These are phyloP conservation scores for Sander lucioperca DNA, from an alignment of 2,113 vertebrate genomes.

Conservation along the genomic window DNA sequence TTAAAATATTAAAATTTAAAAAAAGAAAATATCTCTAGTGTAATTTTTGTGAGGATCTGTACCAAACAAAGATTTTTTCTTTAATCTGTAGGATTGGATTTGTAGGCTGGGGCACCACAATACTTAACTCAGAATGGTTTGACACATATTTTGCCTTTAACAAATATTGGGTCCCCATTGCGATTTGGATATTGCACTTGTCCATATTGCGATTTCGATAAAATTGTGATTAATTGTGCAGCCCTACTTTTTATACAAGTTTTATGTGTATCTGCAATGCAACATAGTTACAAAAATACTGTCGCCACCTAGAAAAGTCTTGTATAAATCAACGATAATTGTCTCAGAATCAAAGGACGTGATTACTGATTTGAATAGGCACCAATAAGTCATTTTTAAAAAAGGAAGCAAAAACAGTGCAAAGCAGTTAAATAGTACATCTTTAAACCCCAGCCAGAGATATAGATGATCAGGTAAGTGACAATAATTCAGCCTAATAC, in stretches of 20 bases:
- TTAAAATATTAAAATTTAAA: too few species aligned
- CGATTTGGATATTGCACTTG: too few species aligned
- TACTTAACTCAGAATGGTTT: too few species aligned
- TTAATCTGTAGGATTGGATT: too few species aligned
- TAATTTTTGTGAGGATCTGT: too few species aligned
- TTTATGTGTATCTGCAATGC: not conserved
- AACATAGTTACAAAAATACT: not conserved
- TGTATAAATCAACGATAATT: not conserved
- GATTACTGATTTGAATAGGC: not conserved
- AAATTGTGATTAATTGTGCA: too few species aligned
- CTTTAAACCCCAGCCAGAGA: not conserved
- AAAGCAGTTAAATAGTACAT: not conserved
- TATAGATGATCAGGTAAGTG: constrained; percentile 7
- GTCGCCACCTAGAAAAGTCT: not conserved
- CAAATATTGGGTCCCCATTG: too few species aligned
- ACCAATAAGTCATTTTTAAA: not conserved
- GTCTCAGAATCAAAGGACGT: not conserved
- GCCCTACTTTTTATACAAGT: not conserved
- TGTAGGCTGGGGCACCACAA: too few species aligned
- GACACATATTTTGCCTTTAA: too few species aligned
- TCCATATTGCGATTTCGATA: too few species aligned
- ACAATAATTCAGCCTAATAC: constrained; percentile 10
- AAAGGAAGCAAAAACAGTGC: not conserved
- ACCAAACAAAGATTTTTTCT: too few species aligned
- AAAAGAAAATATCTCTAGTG: too few species aligned